These are phyloP conservation scores for Microcebus murinus DNA, from an alignment of 2,113 vertebrate species.

Conservation along the genomic window DNA sequence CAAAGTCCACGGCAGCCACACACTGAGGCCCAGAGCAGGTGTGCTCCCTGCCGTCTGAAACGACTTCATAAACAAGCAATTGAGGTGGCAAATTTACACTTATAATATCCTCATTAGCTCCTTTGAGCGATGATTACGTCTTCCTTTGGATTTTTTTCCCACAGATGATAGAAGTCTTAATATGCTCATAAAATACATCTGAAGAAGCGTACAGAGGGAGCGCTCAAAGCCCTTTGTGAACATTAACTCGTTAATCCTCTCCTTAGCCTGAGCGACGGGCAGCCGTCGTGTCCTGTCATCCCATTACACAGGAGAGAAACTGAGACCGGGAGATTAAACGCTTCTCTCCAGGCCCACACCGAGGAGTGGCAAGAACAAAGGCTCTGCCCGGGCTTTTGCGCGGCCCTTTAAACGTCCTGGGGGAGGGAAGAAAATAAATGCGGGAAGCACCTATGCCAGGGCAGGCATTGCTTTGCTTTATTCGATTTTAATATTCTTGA, in stretches of 20 bases:
- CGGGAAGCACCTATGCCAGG: neutral
- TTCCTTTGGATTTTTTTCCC: constrained; percentile 64
- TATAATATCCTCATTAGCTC: constrained; percentile 66
- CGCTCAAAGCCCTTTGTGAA: constrained; percentile 60
- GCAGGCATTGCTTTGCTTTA: neutral
- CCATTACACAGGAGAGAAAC: constrained; percentile 51
- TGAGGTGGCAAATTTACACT: constrained; percentile 13
- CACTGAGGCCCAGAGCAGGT: neutral
- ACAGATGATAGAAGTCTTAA: constrained; percentile 72
- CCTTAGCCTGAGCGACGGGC: constrained; percentile 10
- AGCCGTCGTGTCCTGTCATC: neutral
- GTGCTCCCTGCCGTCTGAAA: neutral
- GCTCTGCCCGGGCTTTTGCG: neutral
- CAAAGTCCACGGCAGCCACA: neutral
- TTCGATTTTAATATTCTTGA: neutral
- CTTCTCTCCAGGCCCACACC: neutral
- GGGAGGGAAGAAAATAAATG: no score
- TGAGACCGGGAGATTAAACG: neutral
- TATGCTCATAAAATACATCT: constrained; percentile 68
- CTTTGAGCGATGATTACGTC: constrained; percentile 58
- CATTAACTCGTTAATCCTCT: constrained; percentile 46
- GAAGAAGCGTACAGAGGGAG: constrained; percentile 56
- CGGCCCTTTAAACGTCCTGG: neutral
- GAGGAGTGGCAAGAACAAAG: neutral
- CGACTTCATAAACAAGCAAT: constrained; percentile 48